Evolutionary conservation across 2,888 invertebrate species (phyloP).

Genomic region (Celastrina argiolus): DNA sequence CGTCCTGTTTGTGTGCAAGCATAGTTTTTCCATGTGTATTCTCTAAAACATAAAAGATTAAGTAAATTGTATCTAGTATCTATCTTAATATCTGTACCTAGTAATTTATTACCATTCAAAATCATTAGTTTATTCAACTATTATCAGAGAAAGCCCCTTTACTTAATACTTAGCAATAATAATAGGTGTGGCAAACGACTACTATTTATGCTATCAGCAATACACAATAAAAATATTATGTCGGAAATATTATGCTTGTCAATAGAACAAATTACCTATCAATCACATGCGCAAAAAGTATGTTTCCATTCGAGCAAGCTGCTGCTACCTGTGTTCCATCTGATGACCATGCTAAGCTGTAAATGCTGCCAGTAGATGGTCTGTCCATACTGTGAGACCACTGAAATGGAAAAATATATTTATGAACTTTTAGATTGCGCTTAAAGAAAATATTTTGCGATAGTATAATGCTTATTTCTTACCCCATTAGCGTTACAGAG

Average conservation of each 20-base stretch:
- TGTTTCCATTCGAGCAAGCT: constrained; percentile 94
- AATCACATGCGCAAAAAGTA: constrained; percentile 94
- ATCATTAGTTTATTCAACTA: too few species aligned
- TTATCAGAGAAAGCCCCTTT: too few species aligned
- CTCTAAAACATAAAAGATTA: constrained; percentile 75
- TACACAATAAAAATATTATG: too few species aligned
- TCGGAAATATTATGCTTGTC: too few species aligned
- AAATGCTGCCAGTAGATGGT: constrained; percentile 92
- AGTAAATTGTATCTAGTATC: too few species aligned
- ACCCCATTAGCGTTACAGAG: constrained; percentile 97
- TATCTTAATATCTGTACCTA: neutral
- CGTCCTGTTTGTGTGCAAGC: constrained; percentile 86
- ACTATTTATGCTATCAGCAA: too few species aligned
- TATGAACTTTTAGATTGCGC: neutral
- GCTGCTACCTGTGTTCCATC: constrained; percentile 97
- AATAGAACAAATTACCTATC: constrained; percentile 80
- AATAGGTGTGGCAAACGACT: too few species aligned
- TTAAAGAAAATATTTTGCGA: neutral
- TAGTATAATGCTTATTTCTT: constrained; percentile 50
- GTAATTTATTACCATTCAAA: too few species aligned
- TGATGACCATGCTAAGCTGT: constrained; percentile 93
- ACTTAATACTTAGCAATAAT: too few species aligned
- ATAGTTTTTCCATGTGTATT: constrained; percentile 89
- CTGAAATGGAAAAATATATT: constrained; percentile 62
- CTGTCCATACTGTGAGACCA: constrained; percentile 97